These are phyloP conservation scores for Psilopsiagon aurifrons DNA, from an alignment of 2,113 vertebrate genomes.

Conservation along the genomic window DNA sequence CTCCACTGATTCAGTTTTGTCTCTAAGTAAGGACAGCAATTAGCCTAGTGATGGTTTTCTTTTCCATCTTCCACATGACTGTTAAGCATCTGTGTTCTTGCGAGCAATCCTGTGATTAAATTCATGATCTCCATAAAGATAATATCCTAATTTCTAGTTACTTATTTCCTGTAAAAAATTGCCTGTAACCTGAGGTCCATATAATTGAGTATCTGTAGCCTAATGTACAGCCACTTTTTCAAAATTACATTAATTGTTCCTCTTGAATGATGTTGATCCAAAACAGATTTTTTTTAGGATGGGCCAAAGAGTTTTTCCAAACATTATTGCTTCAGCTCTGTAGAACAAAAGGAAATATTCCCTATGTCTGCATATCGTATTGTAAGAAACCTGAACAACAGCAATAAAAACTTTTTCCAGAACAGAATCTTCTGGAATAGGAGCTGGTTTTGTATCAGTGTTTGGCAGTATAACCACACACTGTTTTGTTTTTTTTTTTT, in stretches of 20 bases:
- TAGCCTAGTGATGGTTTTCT: not conserved
- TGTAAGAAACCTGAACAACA: not conserved
- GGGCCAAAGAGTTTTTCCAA: not conserved
- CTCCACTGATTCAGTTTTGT: not conserved
- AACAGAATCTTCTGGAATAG: not conserved
- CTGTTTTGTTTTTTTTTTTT: too few species aligned
- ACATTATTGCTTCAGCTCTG: not conserved
- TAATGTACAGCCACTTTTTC: not conserved
- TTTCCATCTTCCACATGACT: not conserved
- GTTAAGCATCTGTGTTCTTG: slow-evolving; percentile 22
- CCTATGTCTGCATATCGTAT: not conserved
- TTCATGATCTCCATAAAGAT: not conserved
- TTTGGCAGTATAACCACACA: not conserved
- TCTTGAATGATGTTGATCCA: not conserved
- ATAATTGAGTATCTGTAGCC: not conserved
- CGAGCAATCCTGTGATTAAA: slow-evolving; percentile 28
- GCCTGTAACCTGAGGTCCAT: not conserved
- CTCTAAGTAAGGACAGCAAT: slow-evolving; percentile 25
- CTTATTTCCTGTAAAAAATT: not conserved
- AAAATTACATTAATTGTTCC: not conserved
- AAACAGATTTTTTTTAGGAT: not conserved
- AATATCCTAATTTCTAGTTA: slow-evolving; percentile 1
- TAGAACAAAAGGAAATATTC: not conserved
- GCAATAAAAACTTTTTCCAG: not conserved
- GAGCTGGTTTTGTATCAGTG: not conserved